Evolutionary conservation across 2,888 invertebrate genomes (phyloP), one percentile per base, ranked within the genome.

Genomic region (Phoronis australis): DNA sequence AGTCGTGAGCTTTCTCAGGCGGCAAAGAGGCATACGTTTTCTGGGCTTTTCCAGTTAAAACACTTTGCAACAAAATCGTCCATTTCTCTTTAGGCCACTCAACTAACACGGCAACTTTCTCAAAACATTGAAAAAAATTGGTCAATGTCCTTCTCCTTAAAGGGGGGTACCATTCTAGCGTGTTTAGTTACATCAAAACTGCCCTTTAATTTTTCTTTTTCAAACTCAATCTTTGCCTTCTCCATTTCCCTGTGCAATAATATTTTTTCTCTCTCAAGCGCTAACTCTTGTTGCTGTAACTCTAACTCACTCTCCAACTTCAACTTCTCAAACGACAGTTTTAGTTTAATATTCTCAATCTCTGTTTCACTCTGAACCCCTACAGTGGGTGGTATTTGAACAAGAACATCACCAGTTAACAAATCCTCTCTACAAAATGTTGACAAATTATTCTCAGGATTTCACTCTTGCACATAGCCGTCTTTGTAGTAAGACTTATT

Each of bases 101-200:
- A n/a, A 51, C 26, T 40, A 38, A 51, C 25, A 35, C 12, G 9
- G 51, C 49, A 21, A 51, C 35, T 39, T 52, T 54, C 39, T 54
- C 51, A 52, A 55, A 52, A 38, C 50, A 49, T 9, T n/a, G 4
- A 49, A 55, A 52, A 47, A 39, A 41, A 52, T 31, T 52, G 48
- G 45, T 55, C 47, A 12, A 47, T 45, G 31, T 51, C 51, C n/a
- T 46, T 49, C 37, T 54, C 48, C 31, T 48, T 20, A 25, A 54
- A 54, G 18, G 41, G 38, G 4, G 51, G 47, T 23, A 54, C 48
- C 20, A 54, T 35, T 12, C 44, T 24, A 15, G 49, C 39, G 27
- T 51, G 42, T 22, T 27, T 42, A 25, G 42, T 27, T 25, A 37
- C 21, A 42, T 50, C 42, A 35, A 50, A 46, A n/a, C 20, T 20